A percentile compares a stretch with the other conserved stretches of the same genome.
phyloP scores from a whole-genome alignment of 2,797 vertebrate species.

The Threskiornis aethiopicus region DNA sequence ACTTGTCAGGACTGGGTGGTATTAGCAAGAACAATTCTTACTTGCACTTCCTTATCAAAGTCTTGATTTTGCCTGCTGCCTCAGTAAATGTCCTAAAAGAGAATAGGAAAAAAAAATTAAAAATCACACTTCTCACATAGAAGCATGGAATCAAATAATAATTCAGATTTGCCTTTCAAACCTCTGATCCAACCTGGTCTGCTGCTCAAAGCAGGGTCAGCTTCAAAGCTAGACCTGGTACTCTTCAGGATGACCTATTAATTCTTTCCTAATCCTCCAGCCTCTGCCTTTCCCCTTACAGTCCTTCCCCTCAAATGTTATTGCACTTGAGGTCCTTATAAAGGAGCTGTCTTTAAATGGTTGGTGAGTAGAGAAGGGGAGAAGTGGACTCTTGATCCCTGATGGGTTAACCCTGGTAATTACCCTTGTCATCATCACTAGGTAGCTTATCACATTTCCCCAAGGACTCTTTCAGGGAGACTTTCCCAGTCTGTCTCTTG shows the following conservation, averaged over 20 bases:
- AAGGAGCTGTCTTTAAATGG: background rate
- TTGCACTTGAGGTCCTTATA: background rate
- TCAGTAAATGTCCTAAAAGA: background rate
- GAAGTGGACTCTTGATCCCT: background rate
- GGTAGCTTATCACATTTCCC: background rate
- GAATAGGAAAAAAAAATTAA: background rate
- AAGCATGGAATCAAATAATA: background rate
- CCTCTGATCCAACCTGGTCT: background rate
- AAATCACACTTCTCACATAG: background rate
- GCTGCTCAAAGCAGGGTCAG: background rate
- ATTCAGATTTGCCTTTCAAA: background rate
- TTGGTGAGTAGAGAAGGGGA: background rate
- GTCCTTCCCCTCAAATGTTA: background rate
- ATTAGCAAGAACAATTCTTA: background rate
- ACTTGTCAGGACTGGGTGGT: background rate
- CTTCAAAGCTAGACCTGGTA: background rate
- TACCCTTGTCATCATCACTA: fast-evolving
- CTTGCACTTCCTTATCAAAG: background rate
- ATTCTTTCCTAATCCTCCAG: background rate
- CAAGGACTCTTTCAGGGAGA: background rate
- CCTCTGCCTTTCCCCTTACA: background rate
- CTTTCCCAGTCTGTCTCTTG: background rate
- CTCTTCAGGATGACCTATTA: background rate
- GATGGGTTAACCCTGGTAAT: background rate
- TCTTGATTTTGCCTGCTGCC: background rate